phyloP scores from a whole-genome alignment of 1,140 invertebrate genomes.

The Popillia japonica region DNA sequence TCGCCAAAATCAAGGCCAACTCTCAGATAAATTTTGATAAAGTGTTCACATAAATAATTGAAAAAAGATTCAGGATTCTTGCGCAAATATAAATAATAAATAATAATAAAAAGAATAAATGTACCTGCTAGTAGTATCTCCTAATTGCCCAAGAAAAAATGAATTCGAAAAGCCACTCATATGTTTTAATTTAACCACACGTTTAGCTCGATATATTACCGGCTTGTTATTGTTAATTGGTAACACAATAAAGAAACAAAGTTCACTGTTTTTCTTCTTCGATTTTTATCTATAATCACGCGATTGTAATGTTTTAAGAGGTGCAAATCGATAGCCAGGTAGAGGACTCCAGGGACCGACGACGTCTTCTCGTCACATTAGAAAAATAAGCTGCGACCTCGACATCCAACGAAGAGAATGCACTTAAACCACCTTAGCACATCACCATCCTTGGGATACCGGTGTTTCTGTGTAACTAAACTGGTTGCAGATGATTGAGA shows the following conservation, averaged over 20 bases:
- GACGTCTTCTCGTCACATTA: slow-evolving; percentile 3
- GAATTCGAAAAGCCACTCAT: background rate
- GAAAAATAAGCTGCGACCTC: background rate
- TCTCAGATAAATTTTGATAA: too few relatives aligned
- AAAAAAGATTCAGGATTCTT: too few relatives aligned
- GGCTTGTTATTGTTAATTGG: too few relatives aligned
- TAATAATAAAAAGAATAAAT: too few relatives aligned
- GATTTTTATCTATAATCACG: too few relatives aligned
- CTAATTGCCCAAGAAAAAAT: background rate
- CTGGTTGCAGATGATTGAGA: slow-evolving; percentile 33
- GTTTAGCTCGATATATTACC: background rate
- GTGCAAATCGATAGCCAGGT: background rate
- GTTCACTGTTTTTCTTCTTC: too few relatives aligned
- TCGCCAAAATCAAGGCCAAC: too few relatives aligned
- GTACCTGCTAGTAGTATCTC: background rate
- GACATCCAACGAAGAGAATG: background rate
- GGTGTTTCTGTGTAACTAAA: slow-evolving; percentile 27
- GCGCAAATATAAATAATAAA: too few relatives aligned
- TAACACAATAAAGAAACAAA: too few relatives aligned
- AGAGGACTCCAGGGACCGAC: background rate
- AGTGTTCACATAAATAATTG: too few relatives aligned
- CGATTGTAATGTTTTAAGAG: background rate
- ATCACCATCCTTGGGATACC: slow-evolving; percentile 23
- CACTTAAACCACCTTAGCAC: background rate
- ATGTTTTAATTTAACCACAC: background rate